Evolutionary conservation across 1,140 invertebrate species (phyloP), one percentile per base, ranked within the genome.

Genomic region (Teleogryllus occipitalis): DNA sequence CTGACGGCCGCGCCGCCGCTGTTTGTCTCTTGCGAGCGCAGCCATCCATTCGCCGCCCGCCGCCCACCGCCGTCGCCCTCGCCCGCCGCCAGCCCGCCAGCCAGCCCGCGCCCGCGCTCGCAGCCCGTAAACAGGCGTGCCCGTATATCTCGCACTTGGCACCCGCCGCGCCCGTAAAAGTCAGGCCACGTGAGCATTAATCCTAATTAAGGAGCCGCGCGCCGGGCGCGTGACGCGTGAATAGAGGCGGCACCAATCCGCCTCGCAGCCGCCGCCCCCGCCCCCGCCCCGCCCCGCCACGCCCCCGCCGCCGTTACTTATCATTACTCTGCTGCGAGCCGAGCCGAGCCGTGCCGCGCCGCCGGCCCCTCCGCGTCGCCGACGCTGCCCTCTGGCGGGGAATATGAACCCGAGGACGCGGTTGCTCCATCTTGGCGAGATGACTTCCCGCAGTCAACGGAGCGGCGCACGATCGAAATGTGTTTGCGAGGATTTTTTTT

Each of bases 181-280:
- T 81, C 80, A 77, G 47, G 78, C 80, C 54, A 65, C 75, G 75
- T 77, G 75, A 81, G 78, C 80, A 81, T 81, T 81, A 79, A 79
- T 81, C 80, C 80, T 81, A 79, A 81, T 81, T 81, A 81, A 77
- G 80, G 78, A 79, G 78, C 73, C 72, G 78, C n/a, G 12, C 22
- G 54, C 72, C 21, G 73, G 47, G 72, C 72, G 78, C 48, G 76
- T 77, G 76, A 48, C 54, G 54, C 54, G 54, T 65, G 54, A 65
- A 65, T 65, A 65, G 54, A 65, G 54, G 54, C 54, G 54, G 54
- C 54, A 65, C 54, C 54, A 65, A 65, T 65, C 54, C 54, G 54
- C 54, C 54, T 65, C 54, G 54, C 54, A 65, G 54, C 54, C 54
- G 54, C 54, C 27, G 27, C 27, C 27, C 27, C 27, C 1, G 73